These are phyloP conservation scores for Megaustenia siamemsis DNA, from an alignment of 2,888 invertebrate genomes.

Conservation along the genomic window DNA sequence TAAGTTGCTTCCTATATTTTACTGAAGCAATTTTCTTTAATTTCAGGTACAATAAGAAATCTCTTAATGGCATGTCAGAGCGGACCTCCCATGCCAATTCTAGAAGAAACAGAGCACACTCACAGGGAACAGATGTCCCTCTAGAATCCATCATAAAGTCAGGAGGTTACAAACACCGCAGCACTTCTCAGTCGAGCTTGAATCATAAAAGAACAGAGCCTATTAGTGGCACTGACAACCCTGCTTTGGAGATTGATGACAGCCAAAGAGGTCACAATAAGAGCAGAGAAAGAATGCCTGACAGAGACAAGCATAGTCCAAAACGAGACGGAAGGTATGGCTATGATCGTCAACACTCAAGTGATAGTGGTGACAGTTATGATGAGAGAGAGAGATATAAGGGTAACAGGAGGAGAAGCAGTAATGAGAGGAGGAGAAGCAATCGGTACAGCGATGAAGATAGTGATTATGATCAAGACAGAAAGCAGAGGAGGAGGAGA, in stretches of 20 bases:
- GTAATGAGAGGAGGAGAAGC: slow-evolving; percentile 24
- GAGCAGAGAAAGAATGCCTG: not conserved
- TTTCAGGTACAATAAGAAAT: slow-evolving; percentile 5
- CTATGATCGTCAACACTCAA: not conserved
- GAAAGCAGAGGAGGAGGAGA: slow-evolving; percentile 14
- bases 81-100: not conserved
- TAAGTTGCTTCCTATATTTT: too few relatives aligned
- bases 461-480: slow-evolving; percentile 21
- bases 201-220: slow-evolving; percentile 26
- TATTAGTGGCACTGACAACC: slow-evolving; percentile 24
- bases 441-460: slow-evolving; percentile 26
- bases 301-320: not conserved
- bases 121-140: not conserved
- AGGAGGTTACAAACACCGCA: slow-evolving; percentile 7
- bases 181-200: slow-evolving; percentile 30
- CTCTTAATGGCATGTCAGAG: slow-evolving; percentile 36
- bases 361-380: slow-evolving; percentile 24
- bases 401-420: not conserved
- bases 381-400: slow-evolving; percentile 12
- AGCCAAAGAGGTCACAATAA: not conserved
- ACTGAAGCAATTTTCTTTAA: not conserved
- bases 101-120: not conserved
- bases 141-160: not conserved
- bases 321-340: not conserved
- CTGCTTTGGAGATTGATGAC: not conserved